Evolutionary conservation across 2,888 invertebrate species (phyloP).

Genomic region (Drosophila recens): DNA sequence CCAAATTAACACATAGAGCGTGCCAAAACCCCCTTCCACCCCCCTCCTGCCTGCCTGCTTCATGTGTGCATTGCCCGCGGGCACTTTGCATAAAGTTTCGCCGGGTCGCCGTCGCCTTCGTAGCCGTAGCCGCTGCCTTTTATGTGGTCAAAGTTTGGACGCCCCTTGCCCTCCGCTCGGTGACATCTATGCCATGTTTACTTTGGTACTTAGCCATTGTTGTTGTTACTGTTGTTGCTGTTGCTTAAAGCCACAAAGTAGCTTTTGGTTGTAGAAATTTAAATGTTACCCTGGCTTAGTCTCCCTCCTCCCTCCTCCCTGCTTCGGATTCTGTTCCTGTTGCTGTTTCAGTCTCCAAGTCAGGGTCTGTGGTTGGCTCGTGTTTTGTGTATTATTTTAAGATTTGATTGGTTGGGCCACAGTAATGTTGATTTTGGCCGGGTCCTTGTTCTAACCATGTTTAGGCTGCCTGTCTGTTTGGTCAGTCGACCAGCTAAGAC

Average conservation of each 20-base stretch:
- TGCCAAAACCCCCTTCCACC: neutral
- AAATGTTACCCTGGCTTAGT: conserved; percentile 66
- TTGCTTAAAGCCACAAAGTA: conserved; percentile 83
- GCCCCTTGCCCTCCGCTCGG: conserved; percentile 21
- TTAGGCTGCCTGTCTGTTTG: conserved; percentile 31
- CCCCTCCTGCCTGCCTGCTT: neutral
- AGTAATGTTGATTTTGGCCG: conserved; percentile 51
- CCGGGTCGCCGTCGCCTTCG: conserved; percentile 20
- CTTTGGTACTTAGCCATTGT: conserved; percentile 74
- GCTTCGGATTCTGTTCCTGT: neutral
- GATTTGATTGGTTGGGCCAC: conserved; percentile 64
- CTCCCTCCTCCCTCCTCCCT: neutral
- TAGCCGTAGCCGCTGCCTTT: conserved; percentile 47
- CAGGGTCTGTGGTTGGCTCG: conserved; percentile 48
- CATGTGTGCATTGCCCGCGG: conserved; percentile 64
- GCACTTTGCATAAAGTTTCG: conserved; percentile 71
- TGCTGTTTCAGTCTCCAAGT: conserved; percentile 6
- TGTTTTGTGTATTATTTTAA: conserved; percentile 74
- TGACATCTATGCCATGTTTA: conserved; percentile 80
- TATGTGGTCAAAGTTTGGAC: conserved; percentile 71
- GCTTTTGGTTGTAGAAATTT: conserved; percentile 75
- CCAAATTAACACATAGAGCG: conserved; percentile 77
- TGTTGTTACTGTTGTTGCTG: conserved; percentile 39
- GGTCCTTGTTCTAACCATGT: conserved; percentile 17
- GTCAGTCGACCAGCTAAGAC: conserved; percentile 15